phyloP scores from a whole-genome alignment of 2,113 vertebrate species.

The Bucco capensis region DNA sequence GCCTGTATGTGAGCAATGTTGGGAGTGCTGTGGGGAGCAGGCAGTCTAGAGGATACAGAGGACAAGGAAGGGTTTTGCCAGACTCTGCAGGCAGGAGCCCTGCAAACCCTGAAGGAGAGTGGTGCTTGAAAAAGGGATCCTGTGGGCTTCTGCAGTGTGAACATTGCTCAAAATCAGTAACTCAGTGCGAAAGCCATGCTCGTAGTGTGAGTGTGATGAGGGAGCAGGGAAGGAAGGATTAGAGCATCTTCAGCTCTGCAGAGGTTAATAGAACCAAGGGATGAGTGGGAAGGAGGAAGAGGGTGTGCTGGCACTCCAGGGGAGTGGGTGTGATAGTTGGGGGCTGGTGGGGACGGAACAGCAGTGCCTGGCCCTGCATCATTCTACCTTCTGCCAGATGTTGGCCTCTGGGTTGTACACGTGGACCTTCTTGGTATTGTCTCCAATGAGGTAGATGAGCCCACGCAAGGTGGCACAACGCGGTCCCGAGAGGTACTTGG shows the following conservation, averaged over 20 bases:
- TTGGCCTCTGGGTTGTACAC: conserved; percentile 88
- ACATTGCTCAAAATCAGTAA: neutral
- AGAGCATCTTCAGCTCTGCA: neutral
- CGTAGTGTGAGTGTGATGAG: accelerated
- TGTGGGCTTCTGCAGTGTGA: neutral
- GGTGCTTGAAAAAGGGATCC: neutral
- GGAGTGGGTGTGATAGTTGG: neutral
- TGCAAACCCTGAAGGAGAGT: accelerated
- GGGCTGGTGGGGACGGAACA: neutral
- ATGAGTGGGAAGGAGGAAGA: neutral
- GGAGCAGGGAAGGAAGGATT: neutral
- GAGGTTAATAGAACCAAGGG: neutral
- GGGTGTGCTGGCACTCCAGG: neutral
- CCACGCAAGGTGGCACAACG: conserved; percentile 82
- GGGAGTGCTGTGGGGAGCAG: accelerated
- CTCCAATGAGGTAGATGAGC: conserved; percentile 89
- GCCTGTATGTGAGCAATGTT: neutral
- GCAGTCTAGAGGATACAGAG: accelerated
- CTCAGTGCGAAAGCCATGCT: accelerated
- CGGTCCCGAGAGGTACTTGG: conserved; percentile 93
- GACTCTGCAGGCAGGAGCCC: too few relatives aligned
- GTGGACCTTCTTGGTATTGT: conserved; percentile 96
- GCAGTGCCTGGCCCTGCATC: accelerated
- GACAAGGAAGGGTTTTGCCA: neutral
- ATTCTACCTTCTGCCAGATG: conserved; percentile 92